phyloP scores from a whole-genome alignment of 2,797 vertebrate species.

The Gymnothorax javanicus region DNA sequence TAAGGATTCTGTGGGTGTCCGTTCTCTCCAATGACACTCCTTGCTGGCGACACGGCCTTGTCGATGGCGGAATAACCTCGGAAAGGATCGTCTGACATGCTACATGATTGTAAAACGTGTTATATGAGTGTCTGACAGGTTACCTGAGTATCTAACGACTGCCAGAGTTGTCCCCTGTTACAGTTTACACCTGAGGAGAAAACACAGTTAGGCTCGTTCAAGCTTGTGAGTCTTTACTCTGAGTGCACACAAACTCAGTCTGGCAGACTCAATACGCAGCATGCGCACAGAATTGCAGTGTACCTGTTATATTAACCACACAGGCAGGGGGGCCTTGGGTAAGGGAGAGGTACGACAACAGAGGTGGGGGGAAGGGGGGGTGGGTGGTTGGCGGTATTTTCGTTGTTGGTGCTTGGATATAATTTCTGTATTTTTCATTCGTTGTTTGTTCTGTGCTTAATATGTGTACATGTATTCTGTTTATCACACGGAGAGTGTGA shows the following conservation, averaged over 20 bases:
- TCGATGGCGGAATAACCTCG: not conserved
- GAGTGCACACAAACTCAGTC: conserved; percentile 13
- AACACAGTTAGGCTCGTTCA: conserved; percentile 28
- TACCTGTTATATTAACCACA: conserved; percentile 3
- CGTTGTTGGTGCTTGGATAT: not conserved
- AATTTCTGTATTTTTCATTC: not conserved
- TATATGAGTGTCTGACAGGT: too few relatives aligned
- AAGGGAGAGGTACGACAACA: not conserved
- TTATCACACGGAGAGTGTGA: not conserved
- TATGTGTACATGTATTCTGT: not conserved
- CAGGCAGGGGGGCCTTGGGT: not conserved
- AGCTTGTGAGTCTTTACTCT: conserved; percentile 18
- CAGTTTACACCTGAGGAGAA: conserved; percentile 25
- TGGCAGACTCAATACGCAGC: not conserved
- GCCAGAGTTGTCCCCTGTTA: not conserved
- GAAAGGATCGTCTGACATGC: not conserved
- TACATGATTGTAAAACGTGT: not conserved
- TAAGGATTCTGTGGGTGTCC: not conserved
- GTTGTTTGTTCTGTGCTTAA: not conserved
- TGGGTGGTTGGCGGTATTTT: not conserved
- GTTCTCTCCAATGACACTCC: not conserved
- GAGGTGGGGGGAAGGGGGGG: not conserved
- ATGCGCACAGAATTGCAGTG: conserved; percentile 22
- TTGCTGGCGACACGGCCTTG: not conserved
- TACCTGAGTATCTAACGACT: not conserved